phyloP scores from a whole-genome alignment of 2,113 vertebrate species.

The Chaetops frenatus region DNA sequence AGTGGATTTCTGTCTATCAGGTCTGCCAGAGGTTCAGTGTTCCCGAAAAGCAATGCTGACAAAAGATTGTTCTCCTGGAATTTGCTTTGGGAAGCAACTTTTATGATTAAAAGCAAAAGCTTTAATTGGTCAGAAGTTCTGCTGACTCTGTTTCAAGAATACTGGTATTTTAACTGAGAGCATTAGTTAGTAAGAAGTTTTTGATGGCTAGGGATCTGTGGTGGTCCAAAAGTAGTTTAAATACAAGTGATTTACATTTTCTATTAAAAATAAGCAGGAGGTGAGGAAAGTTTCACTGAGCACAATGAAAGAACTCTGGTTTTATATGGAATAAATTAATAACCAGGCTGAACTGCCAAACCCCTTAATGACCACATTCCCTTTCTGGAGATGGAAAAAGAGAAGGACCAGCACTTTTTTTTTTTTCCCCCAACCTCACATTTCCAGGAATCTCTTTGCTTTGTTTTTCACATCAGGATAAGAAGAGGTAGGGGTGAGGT shows the following conservation, averaged over 20 bases:
- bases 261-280: background rate
- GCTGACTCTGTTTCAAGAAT: background rate
- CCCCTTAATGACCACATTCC: background rate
- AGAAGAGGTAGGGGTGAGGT: background rate
- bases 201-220: background rate
- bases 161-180: background rate
- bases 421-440: background rate
- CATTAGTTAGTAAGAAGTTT: background rate
- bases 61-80: background rate
- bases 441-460: constrained; percentile 26
- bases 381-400: constrained; percentile 40
- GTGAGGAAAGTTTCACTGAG: constrained; percentile 18
- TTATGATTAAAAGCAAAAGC: background rate
- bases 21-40: background rate
- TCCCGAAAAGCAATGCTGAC: background rate
- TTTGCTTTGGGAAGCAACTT: background rate
- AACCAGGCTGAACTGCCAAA: constrained; percentile 26
- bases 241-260: constrained; percentile 5
- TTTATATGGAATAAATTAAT: constrained; percentile 45
- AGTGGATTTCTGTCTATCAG: background rate
- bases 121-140: background rate
- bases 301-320: background rate
- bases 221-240: background rate
- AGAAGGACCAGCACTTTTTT: background rate
- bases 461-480: background rate